Conservation (phyloP, 2,888 invertebrate species). For the Ophion obscuratus region DNA sequence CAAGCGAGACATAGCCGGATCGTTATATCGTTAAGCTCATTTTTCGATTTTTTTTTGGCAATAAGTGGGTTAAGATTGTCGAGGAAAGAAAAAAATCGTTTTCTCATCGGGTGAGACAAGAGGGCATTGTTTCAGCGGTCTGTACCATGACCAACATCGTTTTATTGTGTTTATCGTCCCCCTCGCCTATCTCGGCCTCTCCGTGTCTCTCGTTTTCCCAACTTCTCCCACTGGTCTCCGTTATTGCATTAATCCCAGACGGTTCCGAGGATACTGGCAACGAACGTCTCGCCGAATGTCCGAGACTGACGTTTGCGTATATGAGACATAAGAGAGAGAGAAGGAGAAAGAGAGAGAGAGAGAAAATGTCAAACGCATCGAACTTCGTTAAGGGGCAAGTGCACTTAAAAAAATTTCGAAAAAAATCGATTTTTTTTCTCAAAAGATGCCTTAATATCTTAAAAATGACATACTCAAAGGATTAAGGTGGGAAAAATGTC, state of each 20-base stretch:
- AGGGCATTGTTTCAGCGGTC: slow-evolving; percentile 54
- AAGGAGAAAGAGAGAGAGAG: not conserved
- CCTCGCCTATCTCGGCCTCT: slow-evolving; percentile 13
- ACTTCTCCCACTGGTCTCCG: slow-evolving; percentile 1
- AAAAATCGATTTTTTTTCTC: too few relatives aligned
- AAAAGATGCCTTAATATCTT: too few relatives aligned
- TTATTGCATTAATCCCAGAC: not conserved
- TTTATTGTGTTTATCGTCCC: slow-evolving; percentile 38
- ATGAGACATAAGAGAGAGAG: not conserved
- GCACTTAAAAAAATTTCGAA: too few relatives aligned
- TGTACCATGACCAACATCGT: slow-evolving; percentile 31
- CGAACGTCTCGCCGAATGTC: slow-evolving; percentile 60
- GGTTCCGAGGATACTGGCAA: slow-evolving; percentile 55
- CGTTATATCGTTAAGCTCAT: slow-evolving; percentile 26
- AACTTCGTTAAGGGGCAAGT: not conserved
- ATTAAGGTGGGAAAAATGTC: too few relatives aligned
- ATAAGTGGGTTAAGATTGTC: slow-evolving; percentile 58
- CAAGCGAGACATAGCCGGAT: slow-evolving; percentile 34
- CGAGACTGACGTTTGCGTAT: slow-evolving; percentile 28
- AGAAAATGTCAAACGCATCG: slow-evolving; percentile 16
- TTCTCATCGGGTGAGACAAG: slow-evolving; percentile 55
- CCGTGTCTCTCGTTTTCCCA: slow-evolving; percentile 17
- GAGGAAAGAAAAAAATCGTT: slow-evolving; percentile 13
- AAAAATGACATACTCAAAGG: too few relatives aligned
- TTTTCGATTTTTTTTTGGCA: slow-evolving; percentile 9